A percentile compares a stretch with the other conserved stretches of the same genome.
phyloP scores from a whole-genome alignment of 2,797 vertebrate genomes.

The Champsocephalus gunnari region DNA sequence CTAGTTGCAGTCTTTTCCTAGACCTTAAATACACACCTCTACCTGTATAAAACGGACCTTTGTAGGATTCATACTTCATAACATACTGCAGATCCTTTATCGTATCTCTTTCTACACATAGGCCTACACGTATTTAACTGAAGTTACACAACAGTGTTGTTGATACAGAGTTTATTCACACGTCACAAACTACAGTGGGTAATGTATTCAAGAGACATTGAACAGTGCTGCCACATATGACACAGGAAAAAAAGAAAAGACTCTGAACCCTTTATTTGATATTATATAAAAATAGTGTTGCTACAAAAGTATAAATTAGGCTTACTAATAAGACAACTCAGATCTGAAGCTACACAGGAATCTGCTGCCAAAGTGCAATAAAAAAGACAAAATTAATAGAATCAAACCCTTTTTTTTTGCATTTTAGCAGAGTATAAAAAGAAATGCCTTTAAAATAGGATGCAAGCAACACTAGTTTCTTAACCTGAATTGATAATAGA shows the following conservation, averaged over 20 bases:
- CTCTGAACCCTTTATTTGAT: conserved; percentile 89
- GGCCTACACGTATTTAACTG: neutral
- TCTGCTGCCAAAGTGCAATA: conserved; percentile 94
- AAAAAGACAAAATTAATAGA: conserved; percentile 83
- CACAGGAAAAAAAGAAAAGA: conserved; percentile 74
- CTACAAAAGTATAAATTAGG: conserved; percentile 99
- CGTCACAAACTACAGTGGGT: conserved; percentile 96
- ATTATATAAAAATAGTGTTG: conserved; percentile 99
- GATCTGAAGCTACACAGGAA: conserved; percentile 91
- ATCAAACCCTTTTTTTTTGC: conserved; percentile 75
- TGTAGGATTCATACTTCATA: neutral
- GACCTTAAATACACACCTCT: neutral
- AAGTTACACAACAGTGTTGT: conserved; percentile 34
- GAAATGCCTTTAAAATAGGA: conserved; percentile 79
- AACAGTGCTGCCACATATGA: conserved; percentile 89
- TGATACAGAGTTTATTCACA: conserved; percentile 90
- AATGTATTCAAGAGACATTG: conserved; percentile 95
- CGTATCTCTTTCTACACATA: neutral
- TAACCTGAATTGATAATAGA: conserved; percentile 81
- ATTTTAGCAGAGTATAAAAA: conserved; percentile 83
- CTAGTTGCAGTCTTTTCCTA: neutral
- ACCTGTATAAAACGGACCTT: conserved; percentile 7
- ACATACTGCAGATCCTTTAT: neutral
- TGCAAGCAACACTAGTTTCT: conserved; percentile 80
- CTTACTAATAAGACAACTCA: conserved; percentile 97